Percentiles rank a stretch among this genome's conserved stretches.
phyloP scores from a whole-genome alignment of 2,888 invertebrate genomes.

The Limnephilus auricula region DNA sequence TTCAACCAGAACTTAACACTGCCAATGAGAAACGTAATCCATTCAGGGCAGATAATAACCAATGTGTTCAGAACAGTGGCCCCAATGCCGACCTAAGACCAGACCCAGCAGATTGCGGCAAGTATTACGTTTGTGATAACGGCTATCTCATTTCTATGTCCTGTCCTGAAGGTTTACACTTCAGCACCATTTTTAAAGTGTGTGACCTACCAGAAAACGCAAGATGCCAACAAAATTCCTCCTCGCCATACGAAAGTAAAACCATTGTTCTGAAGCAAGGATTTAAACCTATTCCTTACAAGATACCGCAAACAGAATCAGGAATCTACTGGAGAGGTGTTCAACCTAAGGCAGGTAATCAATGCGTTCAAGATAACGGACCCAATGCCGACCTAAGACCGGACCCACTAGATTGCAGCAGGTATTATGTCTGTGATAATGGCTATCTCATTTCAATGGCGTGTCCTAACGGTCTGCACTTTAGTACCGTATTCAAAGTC shows the following conservation, averaged over 20 bases:
- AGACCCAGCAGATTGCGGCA: constrained; percentile 55
- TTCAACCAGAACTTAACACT: background rate
- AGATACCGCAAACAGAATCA: background rate
- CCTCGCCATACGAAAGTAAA: background rate
- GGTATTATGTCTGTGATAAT: constrained; percentile 57
- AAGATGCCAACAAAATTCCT: constrained; percentile 65
- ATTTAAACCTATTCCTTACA: background rate
- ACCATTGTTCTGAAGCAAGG: too few relatives aligned
- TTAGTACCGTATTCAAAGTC: constrained; percentile 33
- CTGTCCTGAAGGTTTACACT: constrained; percentile 58
- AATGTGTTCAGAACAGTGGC: constrained; percentile 47
- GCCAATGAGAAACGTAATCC: background rate
- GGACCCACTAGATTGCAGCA: constrained; percentile 52
- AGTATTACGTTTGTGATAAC: constrained; percentile 62
- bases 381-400: constrained; percentile 49
- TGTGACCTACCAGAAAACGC: constrained; percentile 67
- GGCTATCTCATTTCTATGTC: constrained; percentile 56
- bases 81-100: constrained; percentile 54
- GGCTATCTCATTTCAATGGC: constrained; percentile 54
- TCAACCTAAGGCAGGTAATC: background rate
- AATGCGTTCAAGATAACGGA: constrained; percentile 30
- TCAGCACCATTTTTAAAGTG: constrained; percentile 14
- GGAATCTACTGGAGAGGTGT: too few relatives aligned
- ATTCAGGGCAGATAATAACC: background rate
- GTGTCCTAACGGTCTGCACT: constrained; percentile 58